phyloP scores from a whole-genome alignment of 2,797 vertebrate species.

The Takifugu rubripes region DNA sequence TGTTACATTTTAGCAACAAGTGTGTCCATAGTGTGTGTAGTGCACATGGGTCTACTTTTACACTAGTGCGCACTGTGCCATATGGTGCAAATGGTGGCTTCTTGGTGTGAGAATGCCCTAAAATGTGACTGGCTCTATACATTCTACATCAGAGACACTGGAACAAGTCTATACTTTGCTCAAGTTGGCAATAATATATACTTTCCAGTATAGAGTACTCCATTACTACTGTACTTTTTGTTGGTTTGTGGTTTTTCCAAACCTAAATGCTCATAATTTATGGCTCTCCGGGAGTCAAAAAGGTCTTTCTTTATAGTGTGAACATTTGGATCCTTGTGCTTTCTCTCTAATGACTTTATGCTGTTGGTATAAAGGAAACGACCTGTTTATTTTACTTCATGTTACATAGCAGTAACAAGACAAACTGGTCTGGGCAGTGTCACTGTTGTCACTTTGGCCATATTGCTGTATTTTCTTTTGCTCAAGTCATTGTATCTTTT shows the following conservation, averaged over 20 bases:
- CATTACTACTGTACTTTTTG: not conserved
- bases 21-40: not conserved
- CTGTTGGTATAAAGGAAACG: slow-evolving; percentile 33
- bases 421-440: slow-evolving; percentile 40
- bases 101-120: too few relatives aligned
- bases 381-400: slow-evolving; percentile 57
- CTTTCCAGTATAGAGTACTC: too few relatives aligned
- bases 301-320: slow-evolving; percentile 2
- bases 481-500: not conserved
- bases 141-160: too few relatives aligned
- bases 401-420: slow-evolving; percentile 54
- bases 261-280: slow-evolving; percentile 1
- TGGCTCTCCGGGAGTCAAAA: not conserved
- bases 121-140: too few relatives aligned
- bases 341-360: slow-evolving; percentile 30
- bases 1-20: not conserved
- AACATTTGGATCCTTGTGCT: slow-evolving; percentile 28
- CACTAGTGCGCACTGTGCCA: not conserved
- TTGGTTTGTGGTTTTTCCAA: not conserved
- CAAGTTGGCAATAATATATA: too few relatives aligned
- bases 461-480: not conserved
- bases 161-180: too few relatives aligned
- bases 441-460: not conserved
- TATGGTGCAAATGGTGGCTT: slow-evolving; percentile 2
- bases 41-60: not conserved